Base-by-base conservation (phyloP, 2,797 vertebrate species). In the Onychomys torridus region DNA sequence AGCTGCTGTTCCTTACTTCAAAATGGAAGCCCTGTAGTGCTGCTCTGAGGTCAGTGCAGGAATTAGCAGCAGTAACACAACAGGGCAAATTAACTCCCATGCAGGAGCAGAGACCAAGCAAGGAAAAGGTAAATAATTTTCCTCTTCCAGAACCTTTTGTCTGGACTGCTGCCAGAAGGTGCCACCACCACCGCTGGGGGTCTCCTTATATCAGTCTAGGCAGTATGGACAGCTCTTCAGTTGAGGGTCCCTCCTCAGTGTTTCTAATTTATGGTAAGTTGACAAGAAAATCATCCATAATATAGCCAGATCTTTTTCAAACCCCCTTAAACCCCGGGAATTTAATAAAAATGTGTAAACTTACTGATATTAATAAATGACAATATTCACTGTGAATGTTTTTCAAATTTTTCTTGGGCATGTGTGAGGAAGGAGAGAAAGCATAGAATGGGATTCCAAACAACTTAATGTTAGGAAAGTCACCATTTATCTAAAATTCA, bases 361-460 rank as follows among this genome's bases (percentile, higher is more conserved):
- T 92, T 83, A 83, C 46, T 82, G 79, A 21, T 37, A 78, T n/a
- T 2, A 78, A 6, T 19, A 14, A 92, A 73, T 75, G 55, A 46
- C 12, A 84, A 14, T 90, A 49, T 85, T 76, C 76, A 12, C 43
- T 55, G n/a, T 14, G 5, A 87, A 59, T 21, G 49, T 52, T 40
- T 83, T 96, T 43, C 29, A 83, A 25, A 46, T 87, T 34, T 27
- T 87, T 34, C 17, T 34, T 6, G 27, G 27, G 0, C 14, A 7
- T 63, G 23, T 14, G 5, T 75, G 92, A 89, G 19, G n/a, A 85
- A 13, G 37, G 63, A 71, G 7, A 87, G 17, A 55, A 94, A 29
- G 25, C 19, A 89, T 19, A 85, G 59, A 89, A 85, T n/a, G 10
- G 23, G 14, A 89, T 82, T 95, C 92, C 29, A 78, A 83, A 81